Evolutionary conservation across 2,888 invertebrate genomes (phyloP), one percentile per base, ranked within the genome.

Genomic region (Strigamia transsilvanica): DNA sequence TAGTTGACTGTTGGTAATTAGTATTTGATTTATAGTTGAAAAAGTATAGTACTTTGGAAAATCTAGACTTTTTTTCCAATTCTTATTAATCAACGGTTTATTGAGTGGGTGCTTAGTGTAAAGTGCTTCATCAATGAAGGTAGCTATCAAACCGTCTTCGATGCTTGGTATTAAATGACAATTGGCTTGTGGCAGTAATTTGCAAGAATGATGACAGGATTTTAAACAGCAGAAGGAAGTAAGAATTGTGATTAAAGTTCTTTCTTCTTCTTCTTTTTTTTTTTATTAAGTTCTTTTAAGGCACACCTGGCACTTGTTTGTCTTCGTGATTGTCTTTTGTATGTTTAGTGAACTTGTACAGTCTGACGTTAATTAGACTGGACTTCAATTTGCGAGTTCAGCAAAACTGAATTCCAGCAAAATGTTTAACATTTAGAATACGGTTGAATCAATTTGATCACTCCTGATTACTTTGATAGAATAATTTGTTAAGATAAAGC

Each of bases 351-450:
- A 56, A 56, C 56, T n/a, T 18, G 56, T 56, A 56, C 21, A 5
- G n/a, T 46, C 46, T 46, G 56, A 56, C n/a, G 56, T 56, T 56
- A 56, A 56, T 56, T 56, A 56, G 56, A 56, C n/a, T 18, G 21
- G 21, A 56, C 56, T 56, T 56, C 56, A 56, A 56, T 56, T 56
- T 56, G 56, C 15, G 21, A 18, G 18, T 5, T 9, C 5, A n/a
- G 9, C 21, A n/a, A 56, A 56, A 56, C n/a, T 21, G 18, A 18
- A 56, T 56, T 18, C 9, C 6, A 56, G 56, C 21, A 56, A 56
- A 56, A n/a, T 18, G 56, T 18, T 18, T 18, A 18, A 56, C 56
- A 46, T 38, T 38, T 38, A 38, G 38, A 38, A 12, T 46, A 46
- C 15, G n/a, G 46, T 46, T n/a, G 46, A 46, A 46, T 4, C 15